These are phyloP conservation scores for Melipona quadrifasciata DNA, from an alignment of 1,140 invertebrate genomes.

Conservation along the genomic window DNA sequence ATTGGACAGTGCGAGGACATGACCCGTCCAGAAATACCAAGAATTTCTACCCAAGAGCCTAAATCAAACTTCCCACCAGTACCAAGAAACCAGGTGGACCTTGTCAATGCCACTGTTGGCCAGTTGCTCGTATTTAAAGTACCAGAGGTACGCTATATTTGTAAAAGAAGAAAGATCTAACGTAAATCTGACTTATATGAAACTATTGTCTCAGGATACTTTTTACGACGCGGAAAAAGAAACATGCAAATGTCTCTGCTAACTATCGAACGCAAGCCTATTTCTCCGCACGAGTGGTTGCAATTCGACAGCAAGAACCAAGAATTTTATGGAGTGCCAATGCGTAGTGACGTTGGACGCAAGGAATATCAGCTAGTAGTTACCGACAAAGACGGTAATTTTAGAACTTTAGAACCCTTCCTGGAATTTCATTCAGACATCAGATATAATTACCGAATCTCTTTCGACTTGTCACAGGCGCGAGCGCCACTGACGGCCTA, in stretches of 20 bases:
- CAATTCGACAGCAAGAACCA: conserved; percentile 94
- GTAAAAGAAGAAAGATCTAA: neutral
- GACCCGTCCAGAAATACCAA: conserved; percentile 69
- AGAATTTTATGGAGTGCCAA: conserved; percentile 93
- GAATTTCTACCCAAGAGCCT: conserved; percentile 82
- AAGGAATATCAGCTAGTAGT: conserved; percentile 89
- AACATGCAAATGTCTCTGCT: conserved; percentile 89
- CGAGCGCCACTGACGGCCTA: conserved; percentile 88
- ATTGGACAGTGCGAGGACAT: conserved; percentile 85
- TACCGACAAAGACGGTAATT: conserved; percentile 74
- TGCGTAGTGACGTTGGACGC: conserved; percentile 85
- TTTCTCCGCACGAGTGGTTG: conserved; percentile 90
- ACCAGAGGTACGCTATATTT: conserved; percentile 83
- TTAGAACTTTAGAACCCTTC: no score
- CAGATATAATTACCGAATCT: neutral
- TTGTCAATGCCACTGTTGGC: conserved; percentile 90
- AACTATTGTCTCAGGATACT: conserved; percentile 85
- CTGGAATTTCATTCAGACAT: no score
- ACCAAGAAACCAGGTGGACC: conserved; percentile 92
- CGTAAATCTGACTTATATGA: no score
- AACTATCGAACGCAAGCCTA: conserved; percentile 86
- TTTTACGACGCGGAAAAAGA: conserved; percentile 93
- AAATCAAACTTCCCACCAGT: conserved; percentile 88
- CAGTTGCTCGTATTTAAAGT: conserved; percentile 90
- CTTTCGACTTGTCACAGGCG: conserved; percentile 60